phyloP scores from a whole-genome alignment of 2,113 vertebrate genomes.

The Muntiacus reevesi region DNA sequence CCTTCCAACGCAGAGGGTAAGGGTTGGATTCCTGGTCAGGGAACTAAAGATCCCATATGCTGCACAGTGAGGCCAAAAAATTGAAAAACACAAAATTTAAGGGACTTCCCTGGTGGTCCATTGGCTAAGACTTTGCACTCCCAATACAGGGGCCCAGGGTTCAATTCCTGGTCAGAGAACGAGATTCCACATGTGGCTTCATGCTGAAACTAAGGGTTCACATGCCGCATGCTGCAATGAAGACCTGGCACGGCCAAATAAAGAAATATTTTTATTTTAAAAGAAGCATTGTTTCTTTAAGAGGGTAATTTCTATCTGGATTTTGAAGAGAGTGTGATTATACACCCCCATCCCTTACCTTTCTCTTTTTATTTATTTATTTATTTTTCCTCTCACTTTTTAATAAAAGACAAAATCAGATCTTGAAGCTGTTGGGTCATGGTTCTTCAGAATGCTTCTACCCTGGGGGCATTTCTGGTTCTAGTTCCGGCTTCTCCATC shows the following conservation, averaged over 20 bases:
- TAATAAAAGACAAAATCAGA: not conserved
- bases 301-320: not conserved
- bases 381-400: not conserved
- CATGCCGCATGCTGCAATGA: not conserved
- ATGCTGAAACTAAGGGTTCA: not conserved
- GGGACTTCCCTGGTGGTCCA: not conserved
- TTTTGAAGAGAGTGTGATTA: not conserved
- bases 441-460: not conserved
- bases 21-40: not conserved
- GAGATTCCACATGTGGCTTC: not conserved
- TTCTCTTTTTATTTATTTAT: not conserved
- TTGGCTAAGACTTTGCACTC: not conserved
- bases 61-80: not conserved
- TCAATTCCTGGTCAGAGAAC: not conserved
- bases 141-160: not conserved
- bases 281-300: not conserved
- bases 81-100: not conserved
- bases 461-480: not conserved
- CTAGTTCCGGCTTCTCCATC: not conserved
- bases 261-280: not conserved
- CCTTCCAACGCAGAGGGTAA: not conserved
- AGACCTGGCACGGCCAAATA: not conserved
- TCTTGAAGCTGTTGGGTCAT: not conserved
- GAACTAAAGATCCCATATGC: not conserved
- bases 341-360: not conserved